phyloP scores from a whole-genome alignment of 2,113 vertebrate genomes.

The Choloepus hoffmanni region DNA sequence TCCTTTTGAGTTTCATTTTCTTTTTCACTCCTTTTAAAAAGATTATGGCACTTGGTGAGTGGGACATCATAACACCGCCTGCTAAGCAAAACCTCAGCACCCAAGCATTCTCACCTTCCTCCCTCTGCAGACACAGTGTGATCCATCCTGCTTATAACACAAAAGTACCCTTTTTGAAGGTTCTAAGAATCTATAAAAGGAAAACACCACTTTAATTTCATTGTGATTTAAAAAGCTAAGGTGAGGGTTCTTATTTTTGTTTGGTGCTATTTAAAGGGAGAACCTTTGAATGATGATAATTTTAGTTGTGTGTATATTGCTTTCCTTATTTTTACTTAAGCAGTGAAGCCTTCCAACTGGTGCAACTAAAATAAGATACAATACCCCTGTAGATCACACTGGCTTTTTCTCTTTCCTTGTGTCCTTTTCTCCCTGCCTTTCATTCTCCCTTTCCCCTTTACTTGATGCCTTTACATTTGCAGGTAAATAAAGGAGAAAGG shows the following conservation, averaged over 20 bases:
- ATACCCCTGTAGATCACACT: neutral
- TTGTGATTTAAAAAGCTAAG: constrained; percentile 51
- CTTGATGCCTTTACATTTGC: neutral
- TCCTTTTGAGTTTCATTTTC: neutral
- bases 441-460: neutral
- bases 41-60: neutral
- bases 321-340: neutral
- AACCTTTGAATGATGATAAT: neutral
- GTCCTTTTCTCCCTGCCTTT: neutral
- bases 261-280: constrained; percentile 42
- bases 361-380: neutral
- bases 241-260: constrained; percentile 20
- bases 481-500: neutral
- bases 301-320: neutral
- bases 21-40: neutral
- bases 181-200: neutral
- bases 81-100: neutral
- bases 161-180: neutral
- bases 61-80: neutral
- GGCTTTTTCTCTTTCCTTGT: neutral
- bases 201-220: neutral
- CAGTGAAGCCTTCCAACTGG: neutral
- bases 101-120: neutral
- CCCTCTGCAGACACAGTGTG: accelerated
- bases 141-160: neutral